A percentile compares a stretch with the other conserved stretches of the same genome.
Evolutionary conservation across 2,113 vertebrate genomes (phyloP).

Genomic region (Nematolebias whitei): DNA sequence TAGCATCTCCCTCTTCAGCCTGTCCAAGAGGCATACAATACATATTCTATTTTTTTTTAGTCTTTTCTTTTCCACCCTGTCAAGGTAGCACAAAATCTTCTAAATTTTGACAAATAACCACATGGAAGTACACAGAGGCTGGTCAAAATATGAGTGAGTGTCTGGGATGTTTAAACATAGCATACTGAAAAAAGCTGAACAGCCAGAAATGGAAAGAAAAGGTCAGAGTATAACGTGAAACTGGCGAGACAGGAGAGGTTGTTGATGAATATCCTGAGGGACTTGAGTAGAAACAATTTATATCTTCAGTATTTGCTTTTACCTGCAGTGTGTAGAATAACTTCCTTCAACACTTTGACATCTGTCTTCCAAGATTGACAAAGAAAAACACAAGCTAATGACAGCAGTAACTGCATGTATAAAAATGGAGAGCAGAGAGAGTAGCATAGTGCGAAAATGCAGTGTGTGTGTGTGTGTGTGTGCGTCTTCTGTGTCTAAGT

Average conservation of each 20-base stretch:
- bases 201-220: conserved; percentile 52
- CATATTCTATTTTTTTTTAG: not conserved
- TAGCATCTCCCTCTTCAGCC: not conserved
- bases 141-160: conserved; percentile 1
- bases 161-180: conserved; percentile 16
- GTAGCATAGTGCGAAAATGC: no score
- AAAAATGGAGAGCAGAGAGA: not conserved
- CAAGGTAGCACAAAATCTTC: conserved; percentile 11
- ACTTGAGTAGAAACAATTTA: conserved; percentile 1
- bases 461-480: no score
- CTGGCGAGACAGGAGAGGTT: conserved; percentile 25
- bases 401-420: no score
- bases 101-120: conserved; percentile 58
- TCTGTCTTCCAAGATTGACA: conserved; percentile 4
- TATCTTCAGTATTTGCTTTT: conserved; percentile 9
- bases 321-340: not conserved
- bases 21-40: conserved; percentile 3
- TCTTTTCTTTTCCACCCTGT: conserved; percentile 26
- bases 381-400: not conserved
- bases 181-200: conserved; percentile 49
- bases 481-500: no score
- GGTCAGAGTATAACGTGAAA: conserved; percentile 40
- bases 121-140: not conserved
- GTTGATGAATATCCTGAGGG: conserved; percentile 8
- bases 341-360: not conserved